Evolutionary conservation across 2,888 invertebrate species (phyloP).

Genomic region (Acanthosoma haemorrhoidale): DNA sequence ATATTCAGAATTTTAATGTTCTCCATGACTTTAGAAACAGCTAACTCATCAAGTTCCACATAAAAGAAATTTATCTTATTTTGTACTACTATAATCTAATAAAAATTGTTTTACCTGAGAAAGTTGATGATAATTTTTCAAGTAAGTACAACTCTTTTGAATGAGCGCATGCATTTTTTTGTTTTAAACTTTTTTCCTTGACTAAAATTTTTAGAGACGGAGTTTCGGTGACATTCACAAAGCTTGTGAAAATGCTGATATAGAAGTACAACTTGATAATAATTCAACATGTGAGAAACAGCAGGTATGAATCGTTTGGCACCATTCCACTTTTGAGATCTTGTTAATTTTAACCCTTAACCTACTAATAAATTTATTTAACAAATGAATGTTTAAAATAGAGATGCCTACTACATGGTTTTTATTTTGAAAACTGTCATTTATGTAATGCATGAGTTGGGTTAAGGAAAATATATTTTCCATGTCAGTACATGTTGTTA

Average conservation of each 20-base stretch:
- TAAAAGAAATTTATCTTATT: too few relatives aligned
- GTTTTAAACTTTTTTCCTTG: conserved; percentile 39
- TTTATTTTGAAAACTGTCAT: not conserved
- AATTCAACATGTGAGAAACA: conserved; percentile 32
- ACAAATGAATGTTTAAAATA: not conserved
- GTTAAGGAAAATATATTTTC: not conserved
- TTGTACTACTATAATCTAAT: too few relatives aligned
- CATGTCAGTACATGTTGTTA: not conserved
- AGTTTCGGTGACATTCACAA: conserved; percentile 59
- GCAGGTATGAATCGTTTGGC: conserved; percentile 34
- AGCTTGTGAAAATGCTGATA: conserved; percentile 43
- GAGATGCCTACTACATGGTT: not conserved
- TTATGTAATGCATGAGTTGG: not conserved
- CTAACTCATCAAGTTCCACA: too few relatives aligned
- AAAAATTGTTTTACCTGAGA: too few relatives aligned
- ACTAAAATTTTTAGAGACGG: conserved; percentile 51
- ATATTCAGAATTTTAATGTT: too few relatives aligned
- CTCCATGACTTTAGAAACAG: too few relatives aligned
- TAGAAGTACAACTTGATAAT: not conserved
- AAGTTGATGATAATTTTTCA: not conserved
- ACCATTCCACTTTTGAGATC: not conserved
- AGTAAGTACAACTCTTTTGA: not conserved
- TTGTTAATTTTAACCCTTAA: not conserved
- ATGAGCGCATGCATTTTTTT: conserved; percentile 24
- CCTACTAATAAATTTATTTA: not conserved